Evolutionary conservation across 1,140 invertebrate genomes (phyloP).

Genomic region (Bombus sibiricus): DNA sequence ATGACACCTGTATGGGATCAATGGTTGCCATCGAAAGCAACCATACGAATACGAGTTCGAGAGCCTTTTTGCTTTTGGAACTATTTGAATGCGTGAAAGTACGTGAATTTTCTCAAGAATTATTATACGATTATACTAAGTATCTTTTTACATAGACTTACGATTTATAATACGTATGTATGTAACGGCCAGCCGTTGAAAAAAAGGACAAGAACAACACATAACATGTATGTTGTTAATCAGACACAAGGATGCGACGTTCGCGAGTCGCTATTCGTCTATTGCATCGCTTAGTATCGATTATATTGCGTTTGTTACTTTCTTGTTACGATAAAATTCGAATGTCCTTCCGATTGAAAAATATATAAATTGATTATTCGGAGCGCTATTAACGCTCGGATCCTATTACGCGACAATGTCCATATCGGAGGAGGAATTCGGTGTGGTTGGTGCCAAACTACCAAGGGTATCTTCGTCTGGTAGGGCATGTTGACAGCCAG

Average conservation of each 20-base stretch:
- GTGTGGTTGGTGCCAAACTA: conserved; percentile 77
- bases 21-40: not conserved
- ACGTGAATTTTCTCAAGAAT: not conserved
- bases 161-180: not conserved
- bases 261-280: not conserved
- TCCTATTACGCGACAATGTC: conserved; percentile 80
- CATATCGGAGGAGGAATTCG: conserved; percentile 81
- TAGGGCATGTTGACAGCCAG: conserved; percentile 76
- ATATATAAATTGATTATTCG: too few relatives aligned
- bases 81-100: not conserved
- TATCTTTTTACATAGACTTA: not conserved
- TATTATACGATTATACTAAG: not conserved
- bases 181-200: conserved; percentile 43
- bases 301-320: not conserved
- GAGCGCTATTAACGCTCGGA: conserved; percentile 25
- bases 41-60: not conserved
- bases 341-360: not conserved
- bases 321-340: not conserved
- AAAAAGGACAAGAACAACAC: not conserved
- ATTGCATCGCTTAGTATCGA: not conserved
- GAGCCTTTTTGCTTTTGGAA: not conserved
- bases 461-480: conserved; percentile 80
- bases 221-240: not conserved
- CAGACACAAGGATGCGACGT: not conserved
- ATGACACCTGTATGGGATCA: not conserved